Conservation (phyloP, 2,113 vertebrate genomes). For the Copsychus sechellarum region DNA sequence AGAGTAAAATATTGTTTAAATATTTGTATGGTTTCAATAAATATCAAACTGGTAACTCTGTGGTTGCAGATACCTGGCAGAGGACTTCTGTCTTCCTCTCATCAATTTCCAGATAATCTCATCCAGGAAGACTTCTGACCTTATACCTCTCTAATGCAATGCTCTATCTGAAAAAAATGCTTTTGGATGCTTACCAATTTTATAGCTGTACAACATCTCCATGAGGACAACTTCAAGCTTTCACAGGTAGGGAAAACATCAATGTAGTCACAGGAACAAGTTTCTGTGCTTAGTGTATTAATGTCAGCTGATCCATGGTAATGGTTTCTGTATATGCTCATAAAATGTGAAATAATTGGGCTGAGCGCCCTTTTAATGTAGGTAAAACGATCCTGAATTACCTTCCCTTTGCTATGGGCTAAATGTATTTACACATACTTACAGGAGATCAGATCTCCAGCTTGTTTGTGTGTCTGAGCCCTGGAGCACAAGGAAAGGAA, state of each 20-base stretch:
- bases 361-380: slow-evolving; percentile 36
- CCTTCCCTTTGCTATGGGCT: slow-evolving; percentile 8
- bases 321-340: neutral
- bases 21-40: neutral
- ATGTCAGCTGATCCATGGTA: neutral
- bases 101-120: neutral
- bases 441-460: slow-evolving; percentile 1
- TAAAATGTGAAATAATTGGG: slow-evolving; percentile 37
- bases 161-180: neutral
- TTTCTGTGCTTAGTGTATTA: neutral
- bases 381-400: slow-evolving; percentile 14
- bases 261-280: neutral
- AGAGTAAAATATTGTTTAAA: neutral
- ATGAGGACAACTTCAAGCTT: neutral
- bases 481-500: neutral
- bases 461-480: neutral
- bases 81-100: neutral
- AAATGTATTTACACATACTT: neutral
- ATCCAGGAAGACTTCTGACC: neutral
- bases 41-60: neutral
- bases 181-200: neutral
- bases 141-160: neutral
- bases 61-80: neutral
- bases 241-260: neutral
- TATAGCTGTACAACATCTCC: neutral